Evolutionary conservation across 2,888 invertebrate species (phyloP), one percentile per base, ranked within the genome.

Genomic region (Acanthococcus lagerstroemiae): DNA sequence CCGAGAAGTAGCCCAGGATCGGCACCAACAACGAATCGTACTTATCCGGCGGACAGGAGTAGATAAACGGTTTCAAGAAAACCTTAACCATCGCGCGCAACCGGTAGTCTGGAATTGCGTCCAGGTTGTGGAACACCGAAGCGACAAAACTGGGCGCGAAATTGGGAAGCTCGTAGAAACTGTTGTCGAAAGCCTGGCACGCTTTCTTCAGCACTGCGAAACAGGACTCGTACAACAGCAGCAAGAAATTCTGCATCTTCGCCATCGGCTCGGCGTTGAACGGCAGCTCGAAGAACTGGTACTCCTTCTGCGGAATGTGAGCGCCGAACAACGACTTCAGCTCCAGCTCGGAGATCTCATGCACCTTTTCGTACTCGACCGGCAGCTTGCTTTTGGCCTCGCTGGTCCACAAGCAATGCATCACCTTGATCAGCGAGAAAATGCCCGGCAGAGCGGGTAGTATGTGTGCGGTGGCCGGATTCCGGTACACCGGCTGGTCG

Each of bases 381-480:
- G 65, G 67, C 54, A 67, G 45, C 5, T 54, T 61, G 27, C 50
- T 60, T 12, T 69, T 67, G 1, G 84, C 84, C 45, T 82, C 82
- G 1, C 86, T 84, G 55, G 83, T 83, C 77, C 89, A 91, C 70
- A 94, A 78, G 72, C 84, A 85, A 78, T 93, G 91, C 72, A 91
- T 82, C 25, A 88, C 84, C 70, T 88, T 83, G 67, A 87, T 80
- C n/a, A 94, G 79, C 0, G 85, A 82, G 50, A 94, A 69, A n/a
- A 93, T 82, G 70, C 87, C 86, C 9, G 90, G 88, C 70, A 94
- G 78, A 67, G 91, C 78, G 1, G 89, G 88, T 70, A 89, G 82
- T 70, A 93, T 83, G 76, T 92, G 90, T 21, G 85, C 83, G 0
- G 88, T 85, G 65, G 90, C 89, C 21, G 94, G 94, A 80, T 92